Evolutionary conservation across 2,797 vertebrate genomes (phyloP).

Genomic region (Mormyrops boulengeri): DNA sequence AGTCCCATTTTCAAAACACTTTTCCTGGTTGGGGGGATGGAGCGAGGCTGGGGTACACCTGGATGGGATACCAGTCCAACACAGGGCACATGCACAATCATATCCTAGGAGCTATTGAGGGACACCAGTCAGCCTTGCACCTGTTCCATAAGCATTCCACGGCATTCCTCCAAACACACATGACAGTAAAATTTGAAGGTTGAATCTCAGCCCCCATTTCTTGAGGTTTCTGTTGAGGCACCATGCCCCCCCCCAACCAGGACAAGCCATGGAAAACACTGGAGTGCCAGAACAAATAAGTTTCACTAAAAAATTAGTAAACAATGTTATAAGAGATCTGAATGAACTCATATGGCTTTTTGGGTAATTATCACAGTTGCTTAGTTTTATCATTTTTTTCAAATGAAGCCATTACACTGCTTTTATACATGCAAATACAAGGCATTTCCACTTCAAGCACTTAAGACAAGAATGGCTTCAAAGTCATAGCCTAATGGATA

Average conservation of each 20-base stretch:
- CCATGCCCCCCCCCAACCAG: not conserved
- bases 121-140: not conserved
- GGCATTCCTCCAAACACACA: not conserved
- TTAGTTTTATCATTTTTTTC: not conserved
- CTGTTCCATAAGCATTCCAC: not conserved
- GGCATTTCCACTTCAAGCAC: not conserved
- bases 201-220: not conserved
- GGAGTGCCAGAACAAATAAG: not conserved
- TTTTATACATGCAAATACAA: constrained; percentile 6
- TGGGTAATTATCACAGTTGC: not conserved
- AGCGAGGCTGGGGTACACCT: not conserved
- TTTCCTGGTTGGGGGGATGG: not conserved
- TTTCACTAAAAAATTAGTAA: not conserved
- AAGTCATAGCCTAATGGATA: not conserved
- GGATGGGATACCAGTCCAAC: not conserved
- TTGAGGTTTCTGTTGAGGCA: not conserved
- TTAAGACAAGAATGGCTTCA: not conserved
- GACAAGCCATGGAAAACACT: not conserved
- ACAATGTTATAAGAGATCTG: not conserved
- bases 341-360: not conserved
- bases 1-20: not conserved
- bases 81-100: not conserved
- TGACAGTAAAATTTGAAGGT: not conserved
- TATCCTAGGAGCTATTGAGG: not conserved
- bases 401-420: not conserved